Evolutionary conservation across 2,797 vertebrate genomes (phyloP), one percentile per base, ranked within the genome.

Genomic region (Phoeniculus purpureus): DNA sequence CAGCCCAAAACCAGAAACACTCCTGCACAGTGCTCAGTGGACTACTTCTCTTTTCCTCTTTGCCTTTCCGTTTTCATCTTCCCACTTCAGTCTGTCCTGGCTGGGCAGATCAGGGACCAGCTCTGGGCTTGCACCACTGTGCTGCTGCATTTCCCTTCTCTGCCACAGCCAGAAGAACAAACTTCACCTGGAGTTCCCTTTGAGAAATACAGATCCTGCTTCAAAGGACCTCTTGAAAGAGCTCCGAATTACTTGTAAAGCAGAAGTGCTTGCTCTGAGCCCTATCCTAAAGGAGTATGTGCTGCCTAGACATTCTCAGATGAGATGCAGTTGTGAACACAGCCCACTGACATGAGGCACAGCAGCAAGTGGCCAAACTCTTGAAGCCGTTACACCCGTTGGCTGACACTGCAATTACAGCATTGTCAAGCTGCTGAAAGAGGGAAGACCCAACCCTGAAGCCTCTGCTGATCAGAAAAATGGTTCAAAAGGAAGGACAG

Each of bases 91-190:
- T 9, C 48, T 15, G 22, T 25, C 50, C 26, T 9, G 21, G 37
- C 1, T 0, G 25, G 55, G 40, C 37, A 73, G 61, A 12, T 1
- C 0, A 0, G 19, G 72, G 37, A 27, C 0, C 1, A 17, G 27
- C 15, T 45, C 50, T 23, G 55, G 29, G 50, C 60, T 60, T 1
- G 1, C 10, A 23, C 12, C 22, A 10, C 6, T 0, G 20, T 26
- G 22, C 73, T 15, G 1, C 1, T 6, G 27, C n/a, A 8, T 7
- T 27, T 23, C 45, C 25, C 47, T 19, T 12, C n/a, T 74, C 14
- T 2, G 45, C 26, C 73, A 15, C 2, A 17, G 29, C 43, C 3
- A 3, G 6, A 52, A 16, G 9, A 58, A 50, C 15, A 20, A 58
- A 15, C 27, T 27, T 59, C n/a, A 40, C n/a, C 29, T 21, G 15